These are phyloP conservation scores for Dicaeum eximium DNA, from an alignment of 2,113 vertebrate species.

Conservation along the genomic window DNA sequence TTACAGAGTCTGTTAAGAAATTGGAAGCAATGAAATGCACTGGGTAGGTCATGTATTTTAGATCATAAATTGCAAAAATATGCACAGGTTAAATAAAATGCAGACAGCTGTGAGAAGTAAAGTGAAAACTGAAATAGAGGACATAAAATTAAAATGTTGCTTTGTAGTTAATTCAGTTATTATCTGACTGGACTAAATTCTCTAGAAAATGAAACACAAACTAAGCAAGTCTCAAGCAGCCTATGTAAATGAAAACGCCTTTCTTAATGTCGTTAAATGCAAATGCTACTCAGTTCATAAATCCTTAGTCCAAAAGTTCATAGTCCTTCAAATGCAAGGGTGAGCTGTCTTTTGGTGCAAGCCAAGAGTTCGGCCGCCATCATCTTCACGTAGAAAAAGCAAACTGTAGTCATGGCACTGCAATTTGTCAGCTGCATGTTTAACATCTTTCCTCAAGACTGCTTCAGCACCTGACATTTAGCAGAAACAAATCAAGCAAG, in stretches of 20 bases:
- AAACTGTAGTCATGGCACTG: neutral
- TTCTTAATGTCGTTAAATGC: neutral
- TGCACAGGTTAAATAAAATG: neutral
- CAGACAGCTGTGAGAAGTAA: neutral
- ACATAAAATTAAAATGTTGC: neutral
- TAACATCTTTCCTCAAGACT: neutral
- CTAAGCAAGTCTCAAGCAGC: neutral
- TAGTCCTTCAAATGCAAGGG: neutral
- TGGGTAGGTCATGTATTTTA: neutral
- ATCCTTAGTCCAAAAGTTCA: neutral
- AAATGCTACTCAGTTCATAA: neutral
- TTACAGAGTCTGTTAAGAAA: neutral
- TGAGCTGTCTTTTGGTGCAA: neutral
- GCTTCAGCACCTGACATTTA: neutral
- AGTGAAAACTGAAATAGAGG: neutral
- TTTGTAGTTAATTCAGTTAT: neutral
- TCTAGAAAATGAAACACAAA: neutral
- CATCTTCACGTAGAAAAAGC: accelerated
- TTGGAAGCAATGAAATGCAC: neutral
- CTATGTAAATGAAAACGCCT: neutral
- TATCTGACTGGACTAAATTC: neutral
- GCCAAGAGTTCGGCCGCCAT: neutral
- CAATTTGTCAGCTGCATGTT: neutral
- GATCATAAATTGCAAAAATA: neutral
- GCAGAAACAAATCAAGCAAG: neutral